These are phyloP conservation scores for Pelochelys cantorii DNA, from an alignment of 2,797 vertebrate genomes.

Conservation along the genomic window DNA sequence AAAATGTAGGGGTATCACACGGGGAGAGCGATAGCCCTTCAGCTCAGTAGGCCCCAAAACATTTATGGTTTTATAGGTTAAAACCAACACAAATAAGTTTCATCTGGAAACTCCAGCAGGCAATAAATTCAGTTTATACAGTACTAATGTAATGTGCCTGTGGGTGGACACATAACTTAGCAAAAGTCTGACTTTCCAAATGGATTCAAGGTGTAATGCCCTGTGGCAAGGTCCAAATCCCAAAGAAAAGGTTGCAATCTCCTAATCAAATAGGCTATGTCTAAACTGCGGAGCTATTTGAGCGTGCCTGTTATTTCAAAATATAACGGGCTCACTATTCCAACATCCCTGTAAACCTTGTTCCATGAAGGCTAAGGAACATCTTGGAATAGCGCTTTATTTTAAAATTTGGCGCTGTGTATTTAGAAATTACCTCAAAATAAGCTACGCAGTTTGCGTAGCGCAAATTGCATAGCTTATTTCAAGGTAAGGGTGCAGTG, in stretches of 20 bases:
- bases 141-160: background rate
- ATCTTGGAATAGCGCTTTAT: no score
- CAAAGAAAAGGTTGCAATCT: background rate
- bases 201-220: background rate
- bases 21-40: background rate
- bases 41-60: background rate
- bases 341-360: no score
- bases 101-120: background rate
- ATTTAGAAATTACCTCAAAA: no score
- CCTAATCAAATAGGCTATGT: background rate
- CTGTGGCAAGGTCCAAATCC: background rate
- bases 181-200: background rate
- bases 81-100: background rate
- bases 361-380: no score
- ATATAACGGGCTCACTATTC: no score
- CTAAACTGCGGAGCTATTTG: no score
- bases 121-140: background rate
- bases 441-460: no score
- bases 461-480: no score
- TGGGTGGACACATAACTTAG: background rate
- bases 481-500: no score
- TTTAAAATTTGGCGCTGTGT: no score
- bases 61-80: background rate
- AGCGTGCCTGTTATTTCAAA: no score
- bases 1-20: background rate